Evolutionary conservation across 2,888 invertebrate species (phyloP).

Genomic region (Matsumyia berberina): DNA sequence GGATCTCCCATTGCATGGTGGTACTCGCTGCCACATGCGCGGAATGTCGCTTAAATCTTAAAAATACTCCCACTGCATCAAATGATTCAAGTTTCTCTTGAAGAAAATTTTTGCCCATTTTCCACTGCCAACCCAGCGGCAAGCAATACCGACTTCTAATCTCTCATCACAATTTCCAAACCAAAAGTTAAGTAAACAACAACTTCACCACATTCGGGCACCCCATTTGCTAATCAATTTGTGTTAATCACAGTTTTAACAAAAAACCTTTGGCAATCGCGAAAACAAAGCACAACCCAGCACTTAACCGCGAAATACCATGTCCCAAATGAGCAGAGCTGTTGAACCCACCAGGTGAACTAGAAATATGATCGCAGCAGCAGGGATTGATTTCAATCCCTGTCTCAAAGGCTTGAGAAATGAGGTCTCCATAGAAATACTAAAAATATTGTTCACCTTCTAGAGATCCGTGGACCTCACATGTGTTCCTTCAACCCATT

Average conservation of each 20-base stretch:
- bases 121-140: too few species aligned
- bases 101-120: too few species aligned
- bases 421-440: slow-evolving; percentile 57
- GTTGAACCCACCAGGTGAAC: background rate
- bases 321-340: slow-evolving; percentile 44
- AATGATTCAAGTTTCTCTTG: too few species aligned
- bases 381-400: slow-evolving; percentile 52
- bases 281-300: slow-evolving; percentile 1
- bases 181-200: background rate
- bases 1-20: too few species aligned
- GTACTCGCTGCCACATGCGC: too few species aligned
- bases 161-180: background rate
- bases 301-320: slow-evolving; percentile 35
- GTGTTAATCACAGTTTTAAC: slow-evolving; percentile 52
- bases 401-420: slow-evolving; percentile 10
- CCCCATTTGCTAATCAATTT: slow-evolving; percentile 64
- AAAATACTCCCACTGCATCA: too few species aligned
- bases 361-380: slow-evolving; percentile 62
- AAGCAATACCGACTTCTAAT: background rate
- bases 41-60: too few species aligned
- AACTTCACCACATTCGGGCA: slow-evolving; percentile 16
- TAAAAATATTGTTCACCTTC: slow-evolving; percentile 37
- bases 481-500: background rate
- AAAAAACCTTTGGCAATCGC: slow-evolving; percentile 27
- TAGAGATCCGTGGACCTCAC: slow-evolving; percentile 26